Evolutionary conservation across 2,888 invertebrate species (phyloP).

Genomic region (Nephrocerus scutellatus): DNA sequence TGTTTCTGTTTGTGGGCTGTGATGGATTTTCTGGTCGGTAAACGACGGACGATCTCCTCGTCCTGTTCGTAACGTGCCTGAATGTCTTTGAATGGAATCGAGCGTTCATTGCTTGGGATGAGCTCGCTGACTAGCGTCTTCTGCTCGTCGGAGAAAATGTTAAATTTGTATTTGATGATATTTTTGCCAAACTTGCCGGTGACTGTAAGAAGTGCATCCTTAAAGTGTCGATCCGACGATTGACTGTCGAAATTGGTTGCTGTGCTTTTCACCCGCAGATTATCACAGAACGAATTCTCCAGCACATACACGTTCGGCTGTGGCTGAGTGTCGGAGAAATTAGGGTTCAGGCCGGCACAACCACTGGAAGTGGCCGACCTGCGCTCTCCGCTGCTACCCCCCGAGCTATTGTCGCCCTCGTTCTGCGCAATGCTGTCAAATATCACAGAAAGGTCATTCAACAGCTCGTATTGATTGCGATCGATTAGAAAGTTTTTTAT

Average conservation of each 20-base stretch:
- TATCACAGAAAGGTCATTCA: slow-evolving; percentile 46
- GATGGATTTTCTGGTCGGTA: slow-evolving; percentile 21
- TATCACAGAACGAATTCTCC: slow-evolving; percentile 47
- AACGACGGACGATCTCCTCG: slow-evolving; percentile 41
- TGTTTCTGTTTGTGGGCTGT: no score
- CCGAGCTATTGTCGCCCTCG: slow-evolving; percentile 43
- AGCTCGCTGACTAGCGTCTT: slow-evolving; percentile 41
- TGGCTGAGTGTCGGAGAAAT: slow-evolving; percentile 5
- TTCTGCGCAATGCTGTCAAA: slow-evolving; percentile 45
- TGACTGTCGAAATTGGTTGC: slow-evolving; percentile 26
- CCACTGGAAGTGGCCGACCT: slow-evolving; percentile 39
- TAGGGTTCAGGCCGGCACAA: slow-evolving; percentile 27
- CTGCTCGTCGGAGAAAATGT: slow-evolving; percentile 46
- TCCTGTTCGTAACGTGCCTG: slow-evolving; percentile 39
- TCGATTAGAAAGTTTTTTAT: slow-evolving; percentile 42
- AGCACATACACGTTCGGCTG: slow-evolving; percentile 38
- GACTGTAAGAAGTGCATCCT: slow-evolving; percentile 44
- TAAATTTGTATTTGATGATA: slow-evolving; percentile 47
- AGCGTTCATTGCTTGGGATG: slow-evolving; percentile 41
- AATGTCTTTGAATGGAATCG: slow-evolving; percentile 42
- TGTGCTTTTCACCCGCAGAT: slow-evolving; percentile 33
- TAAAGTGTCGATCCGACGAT: slow-evolving; percentile 36
- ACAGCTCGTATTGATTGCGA: slow-evolving; percentile 42
- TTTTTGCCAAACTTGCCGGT: slow-evolving; percentile 47
- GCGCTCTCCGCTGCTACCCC: slow-evolving; percentile 29